Base-by-base conservation (phyloP, 2,113 vertebrate genomes). In the Rhadina sibilatrix region DNA sequence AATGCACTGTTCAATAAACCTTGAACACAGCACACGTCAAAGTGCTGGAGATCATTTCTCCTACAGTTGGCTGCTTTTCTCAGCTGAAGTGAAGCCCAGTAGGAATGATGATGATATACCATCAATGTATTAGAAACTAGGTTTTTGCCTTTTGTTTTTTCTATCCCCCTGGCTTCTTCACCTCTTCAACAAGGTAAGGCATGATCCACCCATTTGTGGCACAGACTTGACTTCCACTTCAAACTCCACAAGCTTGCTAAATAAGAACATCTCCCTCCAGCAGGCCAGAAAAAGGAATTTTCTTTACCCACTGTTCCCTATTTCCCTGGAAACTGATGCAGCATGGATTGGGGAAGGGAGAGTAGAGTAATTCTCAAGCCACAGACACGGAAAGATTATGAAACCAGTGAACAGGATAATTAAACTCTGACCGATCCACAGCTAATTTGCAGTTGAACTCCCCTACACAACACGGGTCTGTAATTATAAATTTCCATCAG, bases 351-450 rank as follows among this genome's bases (percentile, higher is more conserved):
- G 19, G 57, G 49, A 84, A 87, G 56, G 12, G 19, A 64, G 40
- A 80, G 25, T 0, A 66, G 16, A 93, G 21, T 31, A 71, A 83
- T 71, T 65, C 71, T 78, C n/a, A 78, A 77, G 56, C 28, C 23
- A 85, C n/a, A 56, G 46, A 76, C 42, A 31, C 0, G 33, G 71
- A 33, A 84, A 78, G 76, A 93, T 95, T 53, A 93, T 46, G 47
- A 88, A 83, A 60, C 56, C 82, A 95, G 68, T 61, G 71, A 90
- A 52, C n/a, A 74, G 66, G 47, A 53, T 92, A 95, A 96, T 91
- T 94, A 93, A 91, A 87, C 68, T 80, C 44, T 23, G 49, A 93
- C 53, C 13, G 37, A 93, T 83, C 75, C 20, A 38, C 49, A 84
- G 28, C 40, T 91, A 75, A 91, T 93, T 80, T 75, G 81, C n/a